phyloP scores from a whole-genome alignment of 2,888 invertebrate genomes.

The Sinotaia quadrata region DNA sequence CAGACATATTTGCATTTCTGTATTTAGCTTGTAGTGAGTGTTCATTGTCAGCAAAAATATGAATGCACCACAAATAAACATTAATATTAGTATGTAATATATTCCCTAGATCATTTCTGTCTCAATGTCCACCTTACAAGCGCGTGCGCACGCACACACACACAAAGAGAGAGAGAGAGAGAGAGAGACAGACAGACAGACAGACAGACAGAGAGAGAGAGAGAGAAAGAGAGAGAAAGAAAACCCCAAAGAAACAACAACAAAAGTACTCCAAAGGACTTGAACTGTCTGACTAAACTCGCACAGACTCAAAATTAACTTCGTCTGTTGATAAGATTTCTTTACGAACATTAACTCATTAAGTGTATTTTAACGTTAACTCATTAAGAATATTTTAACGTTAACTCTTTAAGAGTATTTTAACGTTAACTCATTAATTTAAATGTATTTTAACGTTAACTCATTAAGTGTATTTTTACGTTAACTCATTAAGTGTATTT shows the following conservation, averaged over 20 bases:
- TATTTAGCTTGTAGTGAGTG: too few species aligned
- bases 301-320: not conserved
- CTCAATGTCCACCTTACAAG: not conserved
- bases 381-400: too few species aligned
- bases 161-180: slow-evolving; percentile 3
- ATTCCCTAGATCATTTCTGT: not conserved
- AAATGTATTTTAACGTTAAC: too few species aligned
- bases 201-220: not conserved
- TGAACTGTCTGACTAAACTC: not conserved
- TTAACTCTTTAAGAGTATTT: too few species aligned
- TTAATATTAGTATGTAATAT: not conserved
- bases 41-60: not conserved
- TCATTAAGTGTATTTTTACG: too few species aligned
- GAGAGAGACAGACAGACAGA: slow-evolving; percentile 4
- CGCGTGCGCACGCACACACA: not conserved
- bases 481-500: too few species aligned
- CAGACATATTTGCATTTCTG: too few species aligned
- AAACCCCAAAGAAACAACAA: not conserved
- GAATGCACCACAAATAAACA: not conserved
- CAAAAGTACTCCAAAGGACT: not conserved
- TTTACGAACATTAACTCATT: too few species aligned
- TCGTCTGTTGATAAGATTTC: too few species aligned
- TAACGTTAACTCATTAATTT: too few species aligned
- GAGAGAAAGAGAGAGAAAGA: not conserved
- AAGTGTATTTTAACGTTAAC: too few species aligned